A percentile compares a stretch with the other conserved stretches of the same genome.
These are phyloP conservation scores for Rotaria sp. DNA, from an alignment of 2,888 invertebrate species.

Conservation along the genomic window DNA sequence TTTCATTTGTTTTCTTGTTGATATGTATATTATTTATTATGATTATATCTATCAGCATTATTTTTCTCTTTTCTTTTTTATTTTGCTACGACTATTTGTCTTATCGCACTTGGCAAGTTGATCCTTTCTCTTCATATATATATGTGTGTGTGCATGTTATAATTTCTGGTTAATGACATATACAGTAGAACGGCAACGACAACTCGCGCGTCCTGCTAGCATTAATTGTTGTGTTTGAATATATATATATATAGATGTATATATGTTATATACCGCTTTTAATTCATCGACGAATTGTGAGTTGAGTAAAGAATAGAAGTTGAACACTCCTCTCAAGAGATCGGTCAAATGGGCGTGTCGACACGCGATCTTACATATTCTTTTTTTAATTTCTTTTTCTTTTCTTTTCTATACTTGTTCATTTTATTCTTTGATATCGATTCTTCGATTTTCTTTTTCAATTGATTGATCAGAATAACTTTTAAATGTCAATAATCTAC, in stretches of 20 bases:
- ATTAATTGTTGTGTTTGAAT: slow-evolving; percentile 3
- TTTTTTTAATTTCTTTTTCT: background rate
- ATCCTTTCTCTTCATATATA: background rate
- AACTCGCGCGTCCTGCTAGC: background rate
- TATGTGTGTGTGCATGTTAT: background rate
- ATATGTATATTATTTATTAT: slow-evolving; percentile 15
- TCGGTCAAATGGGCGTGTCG: background rate
- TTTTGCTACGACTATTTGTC: background rate
- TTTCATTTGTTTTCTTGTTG: slow-evolving; percentile 14
- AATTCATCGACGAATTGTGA: background rate
- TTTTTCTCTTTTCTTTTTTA: background rate
- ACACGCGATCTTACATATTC: background rate
- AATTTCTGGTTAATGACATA: slow-evolving; percentile 22
- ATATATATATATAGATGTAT: background rate
- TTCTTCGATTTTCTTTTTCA: slow-evolving; percentile 1
- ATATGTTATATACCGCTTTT: background rate
- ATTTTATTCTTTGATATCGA: background rate
- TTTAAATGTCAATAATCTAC: slow-evolving; percentile 1
- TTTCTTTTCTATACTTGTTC: background rate
- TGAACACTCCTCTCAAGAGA: background rate
- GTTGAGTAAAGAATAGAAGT: background rate
- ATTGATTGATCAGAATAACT: slow-evolving; percentile 15
- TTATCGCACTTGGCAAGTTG: slow-evolving; percentile 18
- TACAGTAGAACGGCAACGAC: slow-evolving; percentile 15
- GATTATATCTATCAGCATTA: slow-evolving; percentile 22